Conservation (phyloP, 2,113 vertebrate species). For the Sisor rabdophorus region DNA sequence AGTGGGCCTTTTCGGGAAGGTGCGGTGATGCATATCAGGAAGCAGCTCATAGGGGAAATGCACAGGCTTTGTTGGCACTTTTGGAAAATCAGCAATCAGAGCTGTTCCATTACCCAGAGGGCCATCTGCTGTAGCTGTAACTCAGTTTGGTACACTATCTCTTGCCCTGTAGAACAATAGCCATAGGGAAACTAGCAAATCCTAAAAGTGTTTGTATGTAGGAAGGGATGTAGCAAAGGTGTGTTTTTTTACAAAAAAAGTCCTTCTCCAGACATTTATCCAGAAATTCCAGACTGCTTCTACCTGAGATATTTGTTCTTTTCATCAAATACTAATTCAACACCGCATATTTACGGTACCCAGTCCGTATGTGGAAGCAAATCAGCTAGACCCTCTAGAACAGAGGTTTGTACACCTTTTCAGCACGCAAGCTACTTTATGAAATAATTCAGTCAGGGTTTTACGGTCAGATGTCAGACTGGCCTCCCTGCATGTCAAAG, state of each 20-base stretch:
- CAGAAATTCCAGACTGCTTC: neutral
- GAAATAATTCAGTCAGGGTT: slow-evolving; percentile 2
- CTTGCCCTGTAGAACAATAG: slow-evolving; percentile 24
- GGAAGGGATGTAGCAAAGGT: slow-evolving; percentile 30
- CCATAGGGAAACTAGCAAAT: slow-evolving; percentile 16
- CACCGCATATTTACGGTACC: neutral
- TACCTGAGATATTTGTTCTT: neutral
- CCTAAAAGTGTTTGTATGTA: slow-evolving; percentile 23
- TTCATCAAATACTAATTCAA: slow-evolving; percentile 20
- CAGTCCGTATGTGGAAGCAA: neutral
- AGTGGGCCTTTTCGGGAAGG: neutral
- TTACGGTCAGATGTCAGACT: slow-evolving; percentile 22
- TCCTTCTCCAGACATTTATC: slow-evolving; percentile 7
- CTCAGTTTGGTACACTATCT: slow-evolving; percentile 29
- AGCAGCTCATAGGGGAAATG: slow-evolving; percentile 20
- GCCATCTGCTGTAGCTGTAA: slow-evolving; percentile 20
- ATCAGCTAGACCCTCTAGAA: neutral
- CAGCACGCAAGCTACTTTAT: too few species aligned
- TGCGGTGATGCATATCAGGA: slow-evolving; percentile 1
- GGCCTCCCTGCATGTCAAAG: too few species aligned
- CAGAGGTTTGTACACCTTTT: neutral
- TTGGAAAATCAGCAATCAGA: slow-evolving; percentile 18
- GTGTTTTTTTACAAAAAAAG: slow-evolving; percentile 30
- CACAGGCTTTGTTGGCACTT: slow-evolving; percentile 1
- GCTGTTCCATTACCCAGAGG: slow-evolving; percentile 17